Base-by-base conservation (phyloP, 2,888 invertebrate species). In the Ichneumon xanthorius region DNA sequence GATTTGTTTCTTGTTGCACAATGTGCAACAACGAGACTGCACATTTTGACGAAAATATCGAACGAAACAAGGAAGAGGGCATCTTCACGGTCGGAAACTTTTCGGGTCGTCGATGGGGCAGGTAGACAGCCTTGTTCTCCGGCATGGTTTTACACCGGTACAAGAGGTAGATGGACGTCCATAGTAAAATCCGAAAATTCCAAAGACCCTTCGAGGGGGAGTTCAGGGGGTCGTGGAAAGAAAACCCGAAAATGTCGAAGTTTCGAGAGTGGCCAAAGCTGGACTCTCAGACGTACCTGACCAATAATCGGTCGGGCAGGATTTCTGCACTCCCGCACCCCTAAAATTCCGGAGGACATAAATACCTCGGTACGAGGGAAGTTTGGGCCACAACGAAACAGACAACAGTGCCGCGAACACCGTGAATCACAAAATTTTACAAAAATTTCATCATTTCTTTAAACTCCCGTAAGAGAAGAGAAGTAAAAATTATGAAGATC, bases 401-500 rank as follows among this genome's bases (percentile, higher is more conserved):
- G 22, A 16, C 48, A 37, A 26, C 26, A 16, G 61, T n/a, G n/a
- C 16, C 16, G 61, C 50, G 48, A 61, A 37, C 79, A 71, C 71
- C 63, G 55, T 48, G 30, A 26, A 70, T 70, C 48, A 6, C 55
- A 70, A 68, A 22, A 22, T 26, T 68, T 11, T 1, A 2, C 3
- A 45, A 45, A 45, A 45, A 22, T 50, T 71, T n/a, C 3, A 30
- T 16, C 3, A 22, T 26, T 61, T 6, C 4, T 14, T 79, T 4
- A n/a, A 26, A 37, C 16, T 16, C 58, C 45, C 3, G 5, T 26
- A 22, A 14, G 2, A 58, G 22, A 0, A 61, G 11, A 30, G 33
- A 79, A 16, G 19, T 9, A 37, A 37, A 37, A 37, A 37, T 37
- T 4, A 83, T 83, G 83, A 79, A 79, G 65, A 30, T 45, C 19